A percentile compares a stretch with the other conserved stretches of the same genome.
These are phyloP conservation scores for Notocelia uddmanniana DNA, from an alignment of 2,888 invertebrate genomes.

Conservation along the genomic window DNA sequence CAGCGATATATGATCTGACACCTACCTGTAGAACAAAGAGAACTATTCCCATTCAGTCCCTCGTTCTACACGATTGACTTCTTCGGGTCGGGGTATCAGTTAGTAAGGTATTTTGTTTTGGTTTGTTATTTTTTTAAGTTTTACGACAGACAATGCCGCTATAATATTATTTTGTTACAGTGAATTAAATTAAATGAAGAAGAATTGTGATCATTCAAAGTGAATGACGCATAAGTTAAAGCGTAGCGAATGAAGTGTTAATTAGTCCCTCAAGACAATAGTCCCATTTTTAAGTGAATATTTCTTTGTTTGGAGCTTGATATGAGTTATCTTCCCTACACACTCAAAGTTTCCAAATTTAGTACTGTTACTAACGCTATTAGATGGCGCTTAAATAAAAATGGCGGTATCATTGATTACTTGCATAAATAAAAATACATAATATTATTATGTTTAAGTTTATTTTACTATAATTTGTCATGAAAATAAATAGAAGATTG, in stretches of 20 bases:
- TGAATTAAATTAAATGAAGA: slow-evolving; percentile 2
- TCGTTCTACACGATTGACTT: slow-evolving; percentile 53
- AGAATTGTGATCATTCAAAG: slow-evolving; percentile 6
- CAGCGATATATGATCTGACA: slow-evolving; percentile 75
- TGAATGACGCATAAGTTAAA: slow-evolving; percentile 3
- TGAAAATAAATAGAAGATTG: too few species aligned
- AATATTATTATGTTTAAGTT: too few species aligned
- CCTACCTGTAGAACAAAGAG: slow-evolving; percentile 79
- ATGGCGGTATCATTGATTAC: too few species aligned
- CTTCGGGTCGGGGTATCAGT: slow-evolving; percentile 42
- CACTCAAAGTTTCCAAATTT: too few species aligned
- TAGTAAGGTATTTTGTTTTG: slow-evolving; percentile 34
- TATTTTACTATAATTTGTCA: too few species aligned
- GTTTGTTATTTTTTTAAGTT: slow-evolving; percentile 3
- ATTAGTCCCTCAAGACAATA: background rate
- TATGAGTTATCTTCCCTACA: too few species aligned
- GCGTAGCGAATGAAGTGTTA: background rate
- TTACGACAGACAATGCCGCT: background rate
- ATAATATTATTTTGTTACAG: slow-evolving; percentile 7
- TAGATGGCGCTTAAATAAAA: too few species aligned
- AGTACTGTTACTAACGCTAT: too few species aligned
- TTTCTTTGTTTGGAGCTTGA: too few species aligned
- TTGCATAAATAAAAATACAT: too few species aligned
- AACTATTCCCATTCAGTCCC: slow-evolving; percentile 69
- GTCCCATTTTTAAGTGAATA: background rate